Evolutionary conservation across 92 coral and sea anemone genomes (phyloP), one percentile per base, ranked within the genome.

Genomic region (Parazoanthus atlanticus): DNA sequence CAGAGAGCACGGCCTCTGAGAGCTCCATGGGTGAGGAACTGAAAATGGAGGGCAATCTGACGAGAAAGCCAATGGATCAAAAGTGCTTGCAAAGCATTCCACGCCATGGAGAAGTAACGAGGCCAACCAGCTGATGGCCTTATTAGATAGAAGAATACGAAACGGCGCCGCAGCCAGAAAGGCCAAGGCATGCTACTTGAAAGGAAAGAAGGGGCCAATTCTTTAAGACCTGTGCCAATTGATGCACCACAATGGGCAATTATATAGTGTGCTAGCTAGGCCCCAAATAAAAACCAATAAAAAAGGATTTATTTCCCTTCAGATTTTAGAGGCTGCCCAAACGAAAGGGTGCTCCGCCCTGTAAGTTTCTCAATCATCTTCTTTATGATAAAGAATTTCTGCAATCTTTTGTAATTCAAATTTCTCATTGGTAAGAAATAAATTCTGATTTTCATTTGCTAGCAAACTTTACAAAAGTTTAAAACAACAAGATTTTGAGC

Each of bases 261-360:
- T 40, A 46, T 25, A 76, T 46, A 76, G 16, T 76, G 47, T 41
- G 47, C 9, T 41, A 1, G 47, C 76, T 72, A 72, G 76, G 76
- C 76, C 76, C 76, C 8, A 28, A 70, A 26, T 70, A 70, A 1
- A 70, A 2, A 36, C 75, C 75, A 72, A 72, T 72, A 72, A 72
- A 72, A 72, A 72, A 72, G 8, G 76, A 72, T 72, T 72, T 38
- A 72, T 72, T 72, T 40, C 76, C 76, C 76, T 72, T 72, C n/a
- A 72, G 76, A 38, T 72, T 72, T 72, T 72, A 72, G 76, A 38
- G 76, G 38, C 76, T 7, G 76, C 76, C 76, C 8, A 72, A 72
- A 72, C n/a, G 76, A 72, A 72, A 72, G 76, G 76, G 76, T 72
- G 76, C 76, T 72, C 76, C 76, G n/a, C 76, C 76, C 76, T 72